Conservation (phyloP, 2,797 vertebrate genomes). For the Rhynchotus rufescens region DNA sequence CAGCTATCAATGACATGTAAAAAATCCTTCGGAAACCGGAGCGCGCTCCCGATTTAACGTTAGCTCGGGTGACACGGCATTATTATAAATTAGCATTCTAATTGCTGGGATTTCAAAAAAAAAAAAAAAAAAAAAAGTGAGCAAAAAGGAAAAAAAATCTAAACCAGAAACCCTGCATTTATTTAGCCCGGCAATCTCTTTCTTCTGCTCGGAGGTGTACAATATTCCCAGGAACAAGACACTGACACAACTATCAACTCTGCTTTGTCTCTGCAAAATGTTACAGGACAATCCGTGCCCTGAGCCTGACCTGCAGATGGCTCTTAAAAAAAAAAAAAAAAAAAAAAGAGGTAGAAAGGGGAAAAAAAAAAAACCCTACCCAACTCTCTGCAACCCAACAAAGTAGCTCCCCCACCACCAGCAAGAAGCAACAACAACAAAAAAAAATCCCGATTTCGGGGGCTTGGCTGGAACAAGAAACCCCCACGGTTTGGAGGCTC, state of each 20-base stretch:
- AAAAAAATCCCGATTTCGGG: background rate
- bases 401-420: background rate
- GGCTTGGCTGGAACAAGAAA: slow-evolving; percentile 29
- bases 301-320: slow-evolving; percentile 72
- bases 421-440: background rate
- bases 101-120: slow-evolving; percentile 71
- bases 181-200: slow-evolving; percentile 57
- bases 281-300: slow-evolving; percentile 73
- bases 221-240: slow-evolving; percentile 74
- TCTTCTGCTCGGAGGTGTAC: slow-evolving; percentile 70
- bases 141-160: slow-evolving; percentile 5
- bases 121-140: slow-evolving; percentile 56
- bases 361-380: background rate
- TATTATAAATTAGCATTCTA: slow-evolving; percentile 62
- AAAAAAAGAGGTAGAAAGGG: background rate
- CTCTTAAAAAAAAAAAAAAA: slow-evolving; percentile 51
- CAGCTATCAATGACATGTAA: slow-evolving; percentile 72
- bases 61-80: slow-evolving; percentile 73
- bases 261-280: slow-evolving; percentile 80
- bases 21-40: slow-evolving; percentile 73
- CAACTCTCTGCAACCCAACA: background rate
- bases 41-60: slow-evolving; percentile 70
- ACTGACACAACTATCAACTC: slow-evolving; percentile 74
- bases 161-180: background rate
- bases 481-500: slow-evolving; percentile 38